These are phyloP conservation scores for Carassius carassius DNA, from an alignment of 2,113 vertebrate genomes.

Conservation along the genomic window DNA sequence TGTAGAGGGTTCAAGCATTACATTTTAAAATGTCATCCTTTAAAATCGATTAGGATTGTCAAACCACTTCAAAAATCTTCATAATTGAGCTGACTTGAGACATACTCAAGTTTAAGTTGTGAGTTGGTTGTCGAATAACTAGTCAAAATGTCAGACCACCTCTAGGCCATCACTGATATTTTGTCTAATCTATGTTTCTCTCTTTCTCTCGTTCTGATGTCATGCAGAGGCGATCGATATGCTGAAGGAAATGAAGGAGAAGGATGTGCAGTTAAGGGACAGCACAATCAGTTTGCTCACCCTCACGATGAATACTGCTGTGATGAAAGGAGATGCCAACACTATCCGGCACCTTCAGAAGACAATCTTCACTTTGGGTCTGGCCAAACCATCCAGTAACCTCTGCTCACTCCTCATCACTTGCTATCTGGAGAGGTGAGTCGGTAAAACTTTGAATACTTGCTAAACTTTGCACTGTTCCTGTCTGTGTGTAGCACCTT, in stretches of 20 bases:
- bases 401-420: conserved; percentile 83
- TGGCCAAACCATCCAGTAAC: conserved; percentile 74
- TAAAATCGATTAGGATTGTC: too few species aligned
- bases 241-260: conserved; percentile 97
- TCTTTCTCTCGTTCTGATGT: background rate
- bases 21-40: background rate
- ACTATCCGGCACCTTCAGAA: conserved; percentile 80
- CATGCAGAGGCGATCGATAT: conserved; percentile 89
- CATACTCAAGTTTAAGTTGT: too few species aligned
- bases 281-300: conserved; percentile 69
- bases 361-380: conserved; percentile 78
- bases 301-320: conserved; percentile 77
- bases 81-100: too few species aligned
- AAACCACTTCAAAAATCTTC: background rate
- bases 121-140: background rate
- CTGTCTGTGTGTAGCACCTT: background rate
- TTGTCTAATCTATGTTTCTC: background rate
- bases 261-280: conserved; percentile 78
- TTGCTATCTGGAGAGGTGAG: conserved; percentile 87
- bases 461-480: too few species aligned
- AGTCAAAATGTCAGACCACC: background rate
- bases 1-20: background rate
- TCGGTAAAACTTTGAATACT: background rate
- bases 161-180: background rate
- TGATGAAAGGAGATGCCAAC: conserved; percentile 71